Base-by-base conservation (phyloP, 2,888 invertebrate species). In the Toxonevra muliebris region DNA sequence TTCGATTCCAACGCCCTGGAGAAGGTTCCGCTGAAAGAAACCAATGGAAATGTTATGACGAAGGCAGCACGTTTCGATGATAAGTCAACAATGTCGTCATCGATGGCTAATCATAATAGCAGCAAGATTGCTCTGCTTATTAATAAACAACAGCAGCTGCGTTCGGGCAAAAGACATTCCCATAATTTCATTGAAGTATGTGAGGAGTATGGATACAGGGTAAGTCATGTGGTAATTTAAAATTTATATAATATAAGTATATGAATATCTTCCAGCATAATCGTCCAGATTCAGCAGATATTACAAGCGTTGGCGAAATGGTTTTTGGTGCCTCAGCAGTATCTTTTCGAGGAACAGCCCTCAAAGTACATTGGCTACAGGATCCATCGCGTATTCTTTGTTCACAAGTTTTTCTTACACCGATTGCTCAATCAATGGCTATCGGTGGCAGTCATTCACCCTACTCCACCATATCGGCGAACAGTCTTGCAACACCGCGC, bases 291-390 rank as follows among this genome's bases (percentile, higher is more conserved):
- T 86, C 89, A 75, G 78, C 86, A 73, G 95, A 95, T 82, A 90
- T 92, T 68, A 89, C 88, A 73, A 87, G 90, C 72, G 87, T 96
- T 81, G 93, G 94, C 75, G 96, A 96, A 88, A 94, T 96, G 93
- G 92, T 96, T 77, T 96, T 96, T 84, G 96, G 96, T 9, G 92
- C 95, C 1, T 92, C 94, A 61, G 94, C 95, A 1, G 93, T 96
- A 92, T 93, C 93, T 74, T 95, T 91, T 85, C 90, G 91, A 79
- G 95, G 94, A 65, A 90, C 93, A 48, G 92, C 94, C n/a, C 88
- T 95, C 73, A 96, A 96, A 88, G 93, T 88, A 4, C 88, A 88
- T 75, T 86, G 86, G 76, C 76, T 88, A 71, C 84, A 85, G 30
- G 81, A 85, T 1, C 87, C 88, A 3, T 78, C 84, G 0, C 82